Conservation (phyloP, 2,888 invertebrate genomes). For the Hirtodrosophila trivittata region DNA sequence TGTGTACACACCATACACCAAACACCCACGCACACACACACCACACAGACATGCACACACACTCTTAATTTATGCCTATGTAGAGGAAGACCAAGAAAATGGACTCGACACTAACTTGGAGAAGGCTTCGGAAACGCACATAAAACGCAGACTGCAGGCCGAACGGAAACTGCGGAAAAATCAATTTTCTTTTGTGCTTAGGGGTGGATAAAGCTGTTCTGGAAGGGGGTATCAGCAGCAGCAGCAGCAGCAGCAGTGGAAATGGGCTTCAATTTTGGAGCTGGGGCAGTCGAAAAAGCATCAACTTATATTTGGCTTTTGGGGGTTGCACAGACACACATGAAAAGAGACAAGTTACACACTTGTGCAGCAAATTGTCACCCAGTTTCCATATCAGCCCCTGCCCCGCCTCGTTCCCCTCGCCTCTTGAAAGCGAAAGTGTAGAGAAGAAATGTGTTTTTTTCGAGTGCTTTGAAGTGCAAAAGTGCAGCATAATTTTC, state of each 20-base stretch:
- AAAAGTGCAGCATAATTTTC: slow-evolving; percentile 73
- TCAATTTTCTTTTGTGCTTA: slow-evolving; percentile 72
- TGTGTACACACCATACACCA: slow-evolving; percentile 5
- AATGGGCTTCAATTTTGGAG: neutral
- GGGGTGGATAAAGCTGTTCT: slow-evolving; percentile 31
- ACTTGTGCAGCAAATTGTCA: slow-evolving; percentile 77
- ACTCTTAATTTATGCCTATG: slow-evolving; percentile 72
- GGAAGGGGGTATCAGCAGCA: slow-evolving; percentile 3
- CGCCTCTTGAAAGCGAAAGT: slow-evolving; percentile 22
- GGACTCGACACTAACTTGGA: slow-evolving; percentile 22
- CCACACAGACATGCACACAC: slow-evolving; percentile 10
- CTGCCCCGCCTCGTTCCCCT: neutral
- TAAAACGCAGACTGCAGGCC: slow-evolving; percentile 74
- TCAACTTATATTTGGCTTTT: slow-evolving; percentile 44
- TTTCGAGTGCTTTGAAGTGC: slow-evolving; percentile 66
- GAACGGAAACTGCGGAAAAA: slow-evolving; percentile 67
- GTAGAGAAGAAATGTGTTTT: slow-evolving; percentile 7
- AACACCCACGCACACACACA: slow-evolving; percentile 7
- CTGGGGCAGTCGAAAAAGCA: slow-evolving; percentile 28
- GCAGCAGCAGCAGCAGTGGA: neutral
- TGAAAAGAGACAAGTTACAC: slow-evolving; percentile 42
- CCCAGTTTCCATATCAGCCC: slow-evolving; percentile 41
- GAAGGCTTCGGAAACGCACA: slow-evolving; percentile 54
- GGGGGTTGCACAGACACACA: slow-evolving; percentile 38
- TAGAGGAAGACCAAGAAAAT: slow-evolving; percentile 32